Base-by-base conservation (phyloP, 2,113 vertebrate genomes). In the Boleophthalmus pectinirostris region DNA sequence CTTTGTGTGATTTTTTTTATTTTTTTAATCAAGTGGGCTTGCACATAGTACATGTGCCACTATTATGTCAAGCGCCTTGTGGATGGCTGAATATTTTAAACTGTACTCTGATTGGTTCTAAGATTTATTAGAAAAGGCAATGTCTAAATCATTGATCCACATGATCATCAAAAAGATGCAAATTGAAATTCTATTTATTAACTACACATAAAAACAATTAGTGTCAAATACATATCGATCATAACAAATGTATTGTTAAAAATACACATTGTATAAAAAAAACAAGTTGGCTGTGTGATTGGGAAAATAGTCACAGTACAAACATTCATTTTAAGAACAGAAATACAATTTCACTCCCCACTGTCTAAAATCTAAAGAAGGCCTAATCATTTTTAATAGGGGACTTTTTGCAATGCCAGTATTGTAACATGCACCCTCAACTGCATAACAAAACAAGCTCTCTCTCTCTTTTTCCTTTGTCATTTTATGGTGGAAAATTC, bases 401-500 rank as follows among this genome's bases (percentile, higher is more conserved):
- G 61, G 20, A 20, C 9, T 9, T n/a, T 35, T 35, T 7, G n/a
- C 33, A 38, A 18, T 54, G 51, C 29, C 54, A 78, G 71, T 46
- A 73, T 24, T 38, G 61, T 25, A 65, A 82, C 58, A 75, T 71
- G n/a, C 58, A 35, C 20, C 60, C 15, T 38, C 29, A 33, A 61
- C 29, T 72, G 68, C 53, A 74, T 63, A 38, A 35, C 29, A 35
- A 20, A 29, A 63, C 16, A 20, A 8, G 16, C 60, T 35, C 29
- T 25, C 29, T 9, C 29, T 18, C 29, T n/a, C n/a, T 35, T 64
- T 25, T 58, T 58, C 13, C 3, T 14, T 67, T 85, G 75, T 86
- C 24, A 29, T 73, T 82, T 89, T 85, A 74, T n/a, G 79, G 87
- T 92, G 79, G 57, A 90, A 79, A 86, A 89, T 81, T 82, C 80